These are phyloP conservation scores for Deilephila porcellus DNA, from an alignment of 2,888 invertebrate genomes.

Conservation along the genomic window DNA sequence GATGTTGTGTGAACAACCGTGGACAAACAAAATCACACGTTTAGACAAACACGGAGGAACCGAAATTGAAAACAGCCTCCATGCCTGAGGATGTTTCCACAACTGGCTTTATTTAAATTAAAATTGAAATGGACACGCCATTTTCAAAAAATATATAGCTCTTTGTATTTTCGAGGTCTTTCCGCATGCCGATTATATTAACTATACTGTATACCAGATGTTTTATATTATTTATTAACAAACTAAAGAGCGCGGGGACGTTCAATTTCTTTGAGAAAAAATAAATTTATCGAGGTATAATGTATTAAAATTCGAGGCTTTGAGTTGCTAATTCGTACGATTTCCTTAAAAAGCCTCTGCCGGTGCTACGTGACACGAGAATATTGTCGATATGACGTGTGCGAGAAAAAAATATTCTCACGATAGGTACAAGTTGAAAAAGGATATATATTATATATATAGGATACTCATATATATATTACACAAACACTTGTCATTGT, in stretches of 20 bases:
- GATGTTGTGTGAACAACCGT: slow-evolving; percentile 51
- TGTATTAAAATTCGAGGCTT: no score
- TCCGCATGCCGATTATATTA: not conserved
- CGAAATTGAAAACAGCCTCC: slow-evolving; percentile 34
- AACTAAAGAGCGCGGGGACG: not conserved
- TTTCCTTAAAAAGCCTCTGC: no score
- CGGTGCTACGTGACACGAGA: no score
- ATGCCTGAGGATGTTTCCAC: slow-evolving; percentile 7
- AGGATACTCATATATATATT: no score
- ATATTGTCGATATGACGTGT: not conserved
- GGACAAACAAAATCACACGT: slow-evolving; percentile 55
- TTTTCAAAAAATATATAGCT: not conserved
- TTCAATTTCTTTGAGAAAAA: no score
- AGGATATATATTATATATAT: not conserved
- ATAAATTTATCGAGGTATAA: no score
- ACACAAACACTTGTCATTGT: slow-evolving; percentile 20
- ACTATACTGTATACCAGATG: not conserved
- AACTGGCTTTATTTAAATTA: not conserved
- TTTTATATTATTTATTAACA: not conserved
- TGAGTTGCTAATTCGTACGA: no score
- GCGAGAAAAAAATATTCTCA: slow-evolving; percentile 1
- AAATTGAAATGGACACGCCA: not conserved
- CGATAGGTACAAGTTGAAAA: not conserved
- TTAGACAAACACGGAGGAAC: slow-evolving; percentile 47
- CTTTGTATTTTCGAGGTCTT: not conserved